Percentiles rank a stretch among this genome's conserved stretches.
Evolutionary conservation across 2,113 vertebrate species (phyloP).

Genomic region (Oreotrochilus melanogaster): DNA sequence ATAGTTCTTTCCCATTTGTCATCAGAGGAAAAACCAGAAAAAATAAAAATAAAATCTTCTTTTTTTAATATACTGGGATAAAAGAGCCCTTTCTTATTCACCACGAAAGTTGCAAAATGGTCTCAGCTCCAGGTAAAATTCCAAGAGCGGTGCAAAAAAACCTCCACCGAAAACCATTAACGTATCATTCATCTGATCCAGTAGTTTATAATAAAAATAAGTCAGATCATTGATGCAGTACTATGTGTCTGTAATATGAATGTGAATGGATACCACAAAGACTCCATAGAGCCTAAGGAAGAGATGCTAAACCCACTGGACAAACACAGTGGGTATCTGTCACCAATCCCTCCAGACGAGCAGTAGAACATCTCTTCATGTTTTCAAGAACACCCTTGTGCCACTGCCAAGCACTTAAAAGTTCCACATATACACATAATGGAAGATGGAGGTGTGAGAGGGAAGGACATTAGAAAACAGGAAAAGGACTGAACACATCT

Average conservation of each 20-base stretch:
- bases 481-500: not conserved
- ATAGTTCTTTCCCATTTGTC: not conserved
- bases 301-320: not conserved
- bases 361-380: not conserved
- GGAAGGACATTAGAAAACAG: not conserved
- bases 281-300: not conserved
- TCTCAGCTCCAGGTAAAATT: conserved; percentile 17
- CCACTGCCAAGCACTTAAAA: not conserved
- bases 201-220: not conserved
- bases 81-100: conserved; percentile 21
- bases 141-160: not conserved
- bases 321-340: not conserved
- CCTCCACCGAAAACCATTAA: not conserved
- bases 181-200: not conserved
- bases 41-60: not conserved
- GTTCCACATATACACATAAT: not conserved
- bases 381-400: not conserved
- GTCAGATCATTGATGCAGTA: not conserved
- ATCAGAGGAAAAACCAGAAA: not conserved
- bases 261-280: not conserved
- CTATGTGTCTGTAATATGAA: not conserved
- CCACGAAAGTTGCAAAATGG: not conserved
- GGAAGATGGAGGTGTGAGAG: not conserved
- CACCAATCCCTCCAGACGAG: not conserved
- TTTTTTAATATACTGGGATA: not conserved